Conservation (phyloP, 2,888 invertebrate genomes). For the Helobdella robusta region DNA sequence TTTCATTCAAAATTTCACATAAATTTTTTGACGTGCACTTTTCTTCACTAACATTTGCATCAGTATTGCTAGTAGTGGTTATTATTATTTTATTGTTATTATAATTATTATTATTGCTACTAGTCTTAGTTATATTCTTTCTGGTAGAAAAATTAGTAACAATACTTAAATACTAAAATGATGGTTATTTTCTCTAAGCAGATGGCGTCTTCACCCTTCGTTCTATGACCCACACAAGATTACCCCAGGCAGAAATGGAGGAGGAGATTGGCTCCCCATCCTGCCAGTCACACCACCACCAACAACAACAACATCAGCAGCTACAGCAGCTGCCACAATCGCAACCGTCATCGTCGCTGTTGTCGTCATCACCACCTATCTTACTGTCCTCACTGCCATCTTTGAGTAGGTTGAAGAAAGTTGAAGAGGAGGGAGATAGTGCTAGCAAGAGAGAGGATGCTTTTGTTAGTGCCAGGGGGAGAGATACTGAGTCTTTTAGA, state of each 20-base stretch:
- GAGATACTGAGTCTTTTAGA: too few species aligned
- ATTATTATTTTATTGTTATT: too few species aligned
- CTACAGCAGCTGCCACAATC: neutral
- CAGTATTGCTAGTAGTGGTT: too few species aligned
- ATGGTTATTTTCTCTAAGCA: neutral
- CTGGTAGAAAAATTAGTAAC: too few species aligned
- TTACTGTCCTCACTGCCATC: too few species aligned
- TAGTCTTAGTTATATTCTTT: too few species aligned
- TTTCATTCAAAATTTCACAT: conserved; percentile 1
- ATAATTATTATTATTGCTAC: too few species aligned
- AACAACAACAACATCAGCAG: neutral
- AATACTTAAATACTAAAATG: too few species aligned
- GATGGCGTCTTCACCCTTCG: conserved; percentile 8
- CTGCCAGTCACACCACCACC: neutral
- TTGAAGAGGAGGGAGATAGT: neutral
- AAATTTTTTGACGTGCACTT: neutral
- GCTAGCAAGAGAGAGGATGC: neutral
- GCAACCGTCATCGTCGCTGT: too few species aligned
- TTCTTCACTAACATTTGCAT: neutral
- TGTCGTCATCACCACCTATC: too few species aligned
- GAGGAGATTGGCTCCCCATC: conserved; percentile 4
- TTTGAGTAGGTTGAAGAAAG: too few species aligned
- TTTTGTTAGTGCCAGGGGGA: too few species aligned
- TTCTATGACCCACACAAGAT: conserved; percentile 17
- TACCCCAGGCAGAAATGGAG: conserved; percentile 16